Evolutionary conservation across 2,113 vertebrate genomes (phyloP), one percentile per base, ranked within the genome.

Genomic region (Halichoerus grypus): DNA sequence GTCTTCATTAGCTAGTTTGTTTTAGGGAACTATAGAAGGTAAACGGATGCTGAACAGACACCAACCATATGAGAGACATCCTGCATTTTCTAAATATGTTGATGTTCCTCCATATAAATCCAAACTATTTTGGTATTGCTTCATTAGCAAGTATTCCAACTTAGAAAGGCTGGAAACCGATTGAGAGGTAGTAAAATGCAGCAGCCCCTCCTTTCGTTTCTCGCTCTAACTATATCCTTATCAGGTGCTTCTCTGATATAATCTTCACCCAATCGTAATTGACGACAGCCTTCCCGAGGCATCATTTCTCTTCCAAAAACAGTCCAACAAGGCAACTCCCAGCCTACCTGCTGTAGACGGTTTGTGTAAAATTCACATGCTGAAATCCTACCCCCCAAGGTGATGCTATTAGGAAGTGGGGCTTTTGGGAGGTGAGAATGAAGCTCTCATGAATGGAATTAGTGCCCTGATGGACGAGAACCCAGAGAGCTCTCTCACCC

Each of bases 221-320:
- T 65, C n/a, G 11, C 31, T 93, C 8, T 86, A 49, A 77, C 26
- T 49, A 57, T 42, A 76, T 76, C 36, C 57, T 85, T n/a, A 39
- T 67, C 59, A 86, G 53, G 36, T 82, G 15, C 39, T 49, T 84
- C 77, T 81, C 69, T 88, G 33, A 84, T 51, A 88, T 31, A 77
- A 51, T 94, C 33, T 95, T 93, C 65, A 94, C 28, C 65, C 51
- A 42, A 33, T 91, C 49, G 33, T 81, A 81, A 76, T 57, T 51
- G 82, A 84, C 82, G 31, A 1, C 18, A 46, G 49, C 46, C 76
- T 93, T 94, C 84, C 26, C 46, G 36, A 92, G 72, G 24, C 31
- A 72, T 65, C 0, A 2, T 8, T 77, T 77, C 69, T 59, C 49
- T 83, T 87, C 61, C 36, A 57, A 61, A 94, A 84, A 65, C 21